Base-by-base conservation (phyloP, 2,113 vertebrate species). In the Castor canadensis region DNA sequence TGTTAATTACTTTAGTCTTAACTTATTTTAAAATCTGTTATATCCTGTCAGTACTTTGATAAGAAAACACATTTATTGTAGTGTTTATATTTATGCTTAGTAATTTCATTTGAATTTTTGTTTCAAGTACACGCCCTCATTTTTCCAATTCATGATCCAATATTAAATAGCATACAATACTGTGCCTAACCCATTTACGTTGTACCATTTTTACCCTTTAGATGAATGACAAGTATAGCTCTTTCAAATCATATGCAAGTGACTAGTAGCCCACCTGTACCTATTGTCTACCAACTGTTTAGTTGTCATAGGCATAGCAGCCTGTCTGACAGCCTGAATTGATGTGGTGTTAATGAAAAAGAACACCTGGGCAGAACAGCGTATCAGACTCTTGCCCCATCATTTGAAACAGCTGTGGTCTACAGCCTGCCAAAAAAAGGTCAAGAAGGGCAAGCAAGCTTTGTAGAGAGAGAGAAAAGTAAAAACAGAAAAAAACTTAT, bases 351-450 rank as follows among this genome's bases (percentile, higher is more conserved):
- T 93, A 91, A 97, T 92, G 76, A 87, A 96, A 97, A 87, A 77
- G 79, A 93, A 89, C 62, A 93, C 69, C 87, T 97, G 87, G 58
- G 43, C 20, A 89, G 75, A 95, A 73, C 4, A 47, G 72, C 9
- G 26, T 76, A 54, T 60, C 75, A 13, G 16, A 71, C 20, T 58
- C 84, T 95, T 77, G 60, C 83, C 49, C 67, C 62, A 82, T 91
- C 62, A 91, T 32, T 84, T 87, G 58, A 92, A 96, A 96, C 80
- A 95, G 87, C 94, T 96, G 93, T 92, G 91, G 79, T 96, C 56
- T 93, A 79, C 15, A 96, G 64, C 22, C 15, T 95, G 87, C 58
- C 75, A 96, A 95, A 89, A 79, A 83, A 91, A 91, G 87, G 81
- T 72, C 90, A 96, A 87, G 52, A 87, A 88, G 71, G 75, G 40